Base-by-base conservation (phyloP, 2,113 vertebrate genomes). In the Eonycteris spelaea region DNA sequence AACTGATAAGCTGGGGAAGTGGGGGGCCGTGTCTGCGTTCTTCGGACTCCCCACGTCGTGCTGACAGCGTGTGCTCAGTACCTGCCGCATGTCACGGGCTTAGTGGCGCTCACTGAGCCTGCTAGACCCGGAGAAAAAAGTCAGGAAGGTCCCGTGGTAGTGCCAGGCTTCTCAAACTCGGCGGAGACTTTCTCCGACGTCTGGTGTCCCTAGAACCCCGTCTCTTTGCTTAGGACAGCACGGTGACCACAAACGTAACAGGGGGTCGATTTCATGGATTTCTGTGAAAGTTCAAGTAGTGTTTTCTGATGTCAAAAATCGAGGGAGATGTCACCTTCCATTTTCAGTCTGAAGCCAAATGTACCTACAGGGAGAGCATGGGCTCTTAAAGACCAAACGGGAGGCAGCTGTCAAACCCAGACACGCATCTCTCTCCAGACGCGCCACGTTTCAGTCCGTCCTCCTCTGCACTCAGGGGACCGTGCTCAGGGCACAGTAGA, bases 361-460 rank as follows among this genome's bases (percentile, higher is more conserved):
- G 87, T 95, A 97, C 97, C 95, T 96, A 30, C 26, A 94, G 26
- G 57, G 87, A 90, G 93, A 96, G 92, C 74, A 94, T 83, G 89
- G 67, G 83, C 88, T 97, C 48, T 91, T 94, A 91, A 96, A 97
- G 86, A 88, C 90, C 95, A 92, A 97, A 65, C 91, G 86, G 84
- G 85, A 94, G 95, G 93, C 97, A 98, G 97, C 97, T 98, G 88
- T 96, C 97, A 94, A 97, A 95, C 96, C 86, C 43, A 35, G 97
- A 93, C 86, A 96, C 78, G 59, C n/a, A n/a, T 89, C 79, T 71
- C 85, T 96, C 97, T 88, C 74, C 65, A 88, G 35, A 78, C 85
- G 24, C n/a, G 90, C 53, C 68, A 67, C 11, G 83, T 19, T 85
- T 61, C 61, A 87, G 74, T 67, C 65, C 55, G 55, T 61, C 30